Evolutionary conservation across 2,797 vertebrate genomes (phyloP).

Genomic region (Molossus molossus): DNA sequence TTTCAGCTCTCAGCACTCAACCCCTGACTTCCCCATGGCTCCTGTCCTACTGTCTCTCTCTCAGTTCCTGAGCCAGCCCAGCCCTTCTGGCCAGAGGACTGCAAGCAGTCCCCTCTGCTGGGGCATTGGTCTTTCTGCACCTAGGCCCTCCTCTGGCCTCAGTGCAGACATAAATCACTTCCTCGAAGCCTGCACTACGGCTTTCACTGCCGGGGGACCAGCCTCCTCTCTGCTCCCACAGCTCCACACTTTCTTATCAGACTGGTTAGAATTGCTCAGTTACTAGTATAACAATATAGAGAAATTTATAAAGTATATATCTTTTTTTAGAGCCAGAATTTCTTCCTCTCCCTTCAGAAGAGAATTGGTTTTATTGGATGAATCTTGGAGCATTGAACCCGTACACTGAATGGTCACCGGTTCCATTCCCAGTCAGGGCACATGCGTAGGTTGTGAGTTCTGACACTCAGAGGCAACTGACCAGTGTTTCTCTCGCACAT

Average conservation of each 20-base stretch:
- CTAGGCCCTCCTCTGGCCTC: not conserved
- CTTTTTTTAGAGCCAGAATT: not conserved
- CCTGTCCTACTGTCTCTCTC: not conserved
- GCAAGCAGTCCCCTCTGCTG: not conserved
- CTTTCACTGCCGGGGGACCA: not conserved
- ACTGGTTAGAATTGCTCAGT: not conserved
- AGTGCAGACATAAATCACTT: not conserved
- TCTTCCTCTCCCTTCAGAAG: not conserved
- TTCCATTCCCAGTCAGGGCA: no score
- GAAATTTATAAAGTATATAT: not conserved
- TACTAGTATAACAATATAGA: not conserved
- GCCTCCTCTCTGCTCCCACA: not conserved
- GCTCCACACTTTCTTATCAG: not conserved
- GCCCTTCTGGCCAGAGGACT: not conserved
- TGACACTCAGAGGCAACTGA: no score
- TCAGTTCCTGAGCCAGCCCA: not conserved
- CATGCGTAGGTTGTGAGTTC: no score
- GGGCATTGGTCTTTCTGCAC: not conserved
- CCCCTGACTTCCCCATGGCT: not conserved
- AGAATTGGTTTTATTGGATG: slow-evolving; percentile 11
- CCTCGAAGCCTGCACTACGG: not conserved
- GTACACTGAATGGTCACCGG: no score
- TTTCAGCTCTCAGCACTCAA: not conserved
- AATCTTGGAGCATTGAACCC: not conserved
- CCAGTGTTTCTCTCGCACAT: no score